Percentiles rank a stretch among this genome's conserved stretches.
These are phyloP conservation scores for Pyrochroa serraticornis DNA, from an alignment of 2,888 invertebrate species.

Conservation along the genomic window DNA sequence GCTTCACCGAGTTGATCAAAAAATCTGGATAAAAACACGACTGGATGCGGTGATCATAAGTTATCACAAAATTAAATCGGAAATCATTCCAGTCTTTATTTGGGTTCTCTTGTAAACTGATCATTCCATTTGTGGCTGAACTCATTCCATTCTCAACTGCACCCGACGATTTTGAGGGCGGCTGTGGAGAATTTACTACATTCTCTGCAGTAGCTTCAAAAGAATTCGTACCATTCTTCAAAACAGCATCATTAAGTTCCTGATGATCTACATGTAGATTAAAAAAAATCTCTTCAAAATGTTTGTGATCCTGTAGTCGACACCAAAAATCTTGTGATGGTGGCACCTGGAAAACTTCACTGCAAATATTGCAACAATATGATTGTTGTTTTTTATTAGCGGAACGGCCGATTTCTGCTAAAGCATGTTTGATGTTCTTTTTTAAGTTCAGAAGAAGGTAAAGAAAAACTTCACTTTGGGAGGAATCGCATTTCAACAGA, in stretches of 20 bases:
- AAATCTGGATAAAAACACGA: conserved; percentile 39
- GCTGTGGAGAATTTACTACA: neutral
- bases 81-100: conserved; percentile 37
- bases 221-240: conserved; percentile 33
- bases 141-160: neutral
- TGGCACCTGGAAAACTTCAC: conserved; percentile 29
- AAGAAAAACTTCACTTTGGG: conserved; percentile 32
- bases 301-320: conserved; percentile 39
- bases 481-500: conserved; percentile 27
- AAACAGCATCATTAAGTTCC: conserved; percentile 13
- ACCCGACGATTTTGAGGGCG: no score
- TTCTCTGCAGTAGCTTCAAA: conserved; percentile 22
- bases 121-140: neutral
- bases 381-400: conserved; percentile 13
- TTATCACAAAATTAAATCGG: conserved; percentile 31
- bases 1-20: conserved; percentile 34
- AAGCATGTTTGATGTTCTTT: conserved; percentile 35
- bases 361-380: conserved; percentile 38
- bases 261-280: conserved; percentile 21
- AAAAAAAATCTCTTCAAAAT: conserved; percentile 39
- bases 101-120: no score
- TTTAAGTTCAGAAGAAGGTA: conserved; percentile 37
- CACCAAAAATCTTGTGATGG: conserved; percentile 38
- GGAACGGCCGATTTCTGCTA: conserved; percentile 33
- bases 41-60: conserved; percentile 37